Percentiles rank a stretch among this genome's conserved stretches.
These are phyloP conservation scores for Leptogaster cylindrica DNA, from an alignment of 2,888 invertebrate genomes.

Conservation along the genomic window DNA sequence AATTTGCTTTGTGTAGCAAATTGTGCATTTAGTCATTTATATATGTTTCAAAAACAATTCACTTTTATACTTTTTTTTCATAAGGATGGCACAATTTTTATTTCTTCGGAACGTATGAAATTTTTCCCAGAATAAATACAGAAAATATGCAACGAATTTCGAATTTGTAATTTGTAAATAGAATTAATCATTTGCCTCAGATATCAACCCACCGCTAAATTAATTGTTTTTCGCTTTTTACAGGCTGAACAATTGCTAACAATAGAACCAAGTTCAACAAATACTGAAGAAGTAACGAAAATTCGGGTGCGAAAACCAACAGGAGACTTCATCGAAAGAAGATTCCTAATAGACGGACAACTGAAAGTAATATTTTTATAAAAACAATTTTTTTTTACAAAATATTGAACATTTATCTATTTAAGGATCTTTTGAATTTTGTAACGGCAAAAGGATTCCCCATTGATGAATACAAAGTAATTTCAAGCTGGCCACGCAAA, in stretches of 20 bases:
- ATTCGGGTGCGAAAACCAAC: slow-evolving; percentile 84
- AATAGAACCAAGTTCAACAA: slow-evolving; percentile 70
- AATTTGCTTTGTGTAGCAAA: too few species aligned
- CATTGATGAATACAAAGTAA: slow-evolving; percentile 85
- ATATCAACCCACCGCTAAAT: too few species aligned
- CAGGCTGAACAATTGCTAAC: slow-evolving; percentile 73
- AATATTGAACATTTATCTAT: neutral
- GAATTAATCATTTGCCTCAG: too few species aligned
- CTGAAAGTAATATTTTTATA: slow-evolving; percentile 64
- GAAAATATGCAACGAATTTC: too few species aligned
- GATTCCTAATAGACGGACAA: slow-evolving; percentile 66
- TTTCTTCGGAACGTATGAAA: too few species aligned
- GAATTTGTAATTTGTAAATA: neutral
- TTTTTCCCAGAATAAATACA: too few species aligned
- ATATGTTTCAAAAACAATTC: too few species aligned
- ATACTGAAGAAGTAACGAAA: slow-evolving; percentile 69
- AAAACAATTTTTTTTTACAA: too few species aligned
- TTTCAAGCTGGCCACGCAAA: slow-evolving; percentile 92
- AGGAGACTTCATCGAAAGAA: slow-evolving; percentile 76
- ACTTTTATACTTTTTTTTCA: too few species aligned
- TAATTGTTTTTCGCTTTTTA: neutral
- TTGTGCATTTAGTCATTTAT: too few species aligned
- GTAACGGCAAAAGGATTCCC: slow-evolving; percentile 89
- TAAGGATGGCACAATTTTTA: too few species aligned
- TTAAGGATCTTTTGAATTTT: slow-evolving; percentile 78